Conservation (phyloP, 2,797 vertebrate species). For the Sebastes glaucus region DNA sequence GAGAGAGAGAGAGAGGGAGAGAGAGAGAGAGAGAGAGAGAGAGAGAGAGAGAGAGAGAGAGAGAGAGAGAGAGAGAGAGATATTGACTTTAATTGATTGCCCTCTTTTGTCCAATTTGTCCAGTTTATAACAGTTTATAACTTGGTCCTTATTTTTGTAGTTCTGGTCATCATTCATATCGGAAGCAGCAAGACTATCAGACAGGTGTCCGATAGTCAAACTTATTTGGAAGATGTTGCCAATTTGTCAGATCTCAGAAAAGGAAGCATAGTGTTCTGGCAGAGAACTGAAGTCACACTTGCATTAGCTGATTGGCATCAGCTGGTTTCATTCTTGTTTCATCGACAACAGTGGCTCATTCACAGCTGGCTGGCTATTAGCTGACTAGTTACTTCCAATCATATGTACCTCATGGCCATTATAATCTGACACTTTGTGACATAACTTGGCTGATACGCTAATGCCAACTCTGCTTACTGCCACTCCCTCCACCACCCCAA, state of each 20-base stretch:
- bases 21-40: not conserved
- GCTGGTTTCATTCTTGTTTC: not conserved
- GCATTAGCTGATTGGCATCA: not conserved
- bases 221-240: not conserved
- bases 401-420: not conserved
- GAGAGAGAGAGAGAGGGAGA: not conserved
- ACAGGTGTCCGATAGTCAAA: not conserved
- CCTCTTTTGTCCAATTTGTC: not conserved
- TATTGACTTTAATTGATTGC: slow-evolving; percentile 28
- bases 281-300: not conserved
- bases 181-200: not conserved
- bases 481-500: not conserved
- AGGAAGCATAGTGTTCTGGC: not conserved
- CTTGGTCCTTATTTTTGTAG: not conserved
- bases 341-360: not conserved
- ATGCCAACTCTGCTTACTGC: not conserved
- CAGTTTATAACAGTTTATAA: not conserved
- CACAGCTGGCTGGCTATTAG: not conserved
- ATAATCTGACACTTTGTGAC: not conserved
- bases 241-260: not conserved
- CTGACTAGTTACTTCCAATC: not conserved
- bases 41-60: not conserved
- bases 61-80: not conserved
- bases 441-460: not conserved
- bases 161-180: not conserved